Conservation (phyloP, 2,113 vertebrate genomes). For the Tetraodon nigroviridis region DNA sequence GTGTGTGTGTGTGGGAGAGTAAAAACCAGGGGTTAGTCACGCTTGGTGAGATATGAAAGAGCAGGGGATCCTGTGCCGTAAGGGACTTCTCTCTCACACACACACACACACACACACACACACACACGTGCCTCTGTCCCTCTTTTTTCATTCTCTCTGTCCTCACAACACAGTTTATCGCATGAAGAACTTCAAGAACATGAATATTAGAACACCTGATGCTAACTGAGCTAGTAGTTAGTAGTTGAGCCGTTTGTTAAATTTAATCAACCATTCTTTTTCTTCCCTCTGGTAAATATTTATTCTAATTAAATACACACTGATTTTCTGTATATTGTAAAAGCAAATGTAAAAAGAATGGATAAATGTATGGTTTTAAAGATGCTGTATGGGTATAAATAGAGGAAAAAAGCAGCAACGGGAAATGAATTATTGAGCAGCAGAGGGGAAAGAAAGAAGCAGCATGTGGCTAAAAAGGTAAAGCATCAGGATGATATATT, state of each 20-base stretch:
- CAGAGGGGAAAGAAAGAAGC: neutral
- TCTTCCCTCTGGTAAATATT: no score
- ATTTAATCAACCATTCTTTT: no score
- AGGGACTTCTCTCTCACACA: slow-evolving; percentile 50
- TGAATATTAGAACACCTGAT: slow-evolving; percentile 28
- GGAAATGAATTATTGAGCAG: neutral
- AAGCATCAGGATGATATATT: neutral
- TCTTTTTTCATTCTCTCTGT: slow-evolving; percentile 29
- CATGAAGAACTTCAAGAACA: neutral
- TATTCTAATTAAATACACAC: neutral
- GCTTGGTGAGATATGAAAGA: slow-evolving; percentile 69
- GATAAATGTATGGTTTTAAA: neutral
- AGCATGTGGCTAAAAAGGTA: neutral
- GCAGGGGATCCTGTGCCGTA: slow-evolving; percentile 64
- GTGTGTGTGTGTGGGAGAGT: slow-evolving; percentile 9
- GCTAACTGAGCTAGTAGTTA: neutral
- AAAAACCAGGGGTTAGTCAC: slow-evolving; percentile 60
- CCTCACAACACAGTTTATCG: slow-evolving; percentile 8
- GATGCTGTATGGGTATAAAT: neutral
- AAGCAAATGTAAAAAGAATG: neutral
- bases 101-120: slow-evolving; percentile 8
- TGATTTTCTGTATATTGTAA: neutral
- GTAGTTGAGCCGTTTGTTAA: no score
- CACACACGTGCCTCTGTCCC: slow-evolving; percentile 44
- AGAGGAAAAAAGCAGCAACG: neutral